Percentiles rank a stretch among this genome's conserved stretches.
These are phyloP conservation scores for Melanostoma scalare DNA, from an alignment of 2,888 invertebrate genomes.

Conservation along the genomic window DNA sequence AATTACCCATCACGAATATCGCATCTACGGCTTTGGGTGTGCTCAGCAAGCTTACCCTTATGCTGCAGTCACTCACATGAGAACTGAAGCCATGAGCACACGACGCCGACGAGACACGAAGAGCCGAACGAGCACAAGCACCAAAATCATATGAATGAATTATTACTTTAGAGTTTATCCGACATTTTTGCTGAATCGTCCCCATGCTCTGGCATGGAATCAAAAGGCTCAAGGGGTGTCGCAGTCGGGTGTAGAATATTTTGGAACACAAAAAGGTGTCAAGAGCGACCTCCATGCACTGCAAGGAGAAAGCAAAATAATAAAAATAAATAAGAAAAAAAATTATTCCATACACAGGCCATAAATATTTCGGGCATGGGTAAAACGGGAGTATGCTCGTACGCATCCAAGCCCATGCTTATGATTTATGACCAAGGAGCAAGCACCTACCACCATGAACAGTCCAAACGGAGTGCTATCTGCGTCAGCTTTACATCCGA, in stretches of 20 bases:
- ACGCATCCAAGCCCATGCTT: slow-evolving; percentile 7
- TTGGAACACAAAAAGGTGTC: slow-evolving; percentile 43
- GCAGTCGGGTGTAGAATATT: background rate
- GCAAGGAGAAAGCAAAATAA: background rate
- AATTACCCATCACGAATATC: slow-evolving; percentile 48
- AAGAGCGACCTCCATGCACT: slow-evolving; percentile 21
- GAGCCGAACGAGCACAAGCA: background rate
- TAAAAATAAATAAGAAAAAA: slow-evolving; percentile 1
- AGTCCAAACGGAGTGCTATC: slow-evolving; percentile 15
- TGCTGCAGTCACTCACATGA: slow-evolving; percentile 14
- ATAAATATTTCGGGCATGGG: slow-evolving; percentile 40
- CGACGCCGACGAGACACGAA: background rate
- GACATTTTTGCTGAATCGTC: slow-evolving; percentile 62
- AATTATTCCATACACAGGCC: slow-evolving; percentile 23
- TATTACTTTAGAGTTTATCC: slow-evolving; percentile 56
- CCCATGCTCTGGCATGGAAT: background rate
- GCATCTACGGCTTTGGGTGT: slow-evolving; percentile 33
- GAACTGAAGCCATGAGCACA: background rate
- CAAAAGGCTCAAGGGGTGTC: slow-evolving; percentile 23
- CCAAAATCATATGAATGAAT: slow-evolving; percentile 38
- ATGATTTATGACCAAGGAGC: slow-evolving; percentile 54
- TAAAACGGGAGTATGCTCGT: background rate
- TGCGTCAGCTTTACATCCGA: slow-evolving; percentile 23
- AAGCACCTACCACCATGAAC: slow-evolving; percentile 12
- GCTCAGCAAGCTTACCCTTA: slow-evolving; percentile 27